These are phyloP conservation scores for Pandemis corylana DNA, from an alignment of 2,888 invertebrate species.

Conservation along the genomic window DNA sequence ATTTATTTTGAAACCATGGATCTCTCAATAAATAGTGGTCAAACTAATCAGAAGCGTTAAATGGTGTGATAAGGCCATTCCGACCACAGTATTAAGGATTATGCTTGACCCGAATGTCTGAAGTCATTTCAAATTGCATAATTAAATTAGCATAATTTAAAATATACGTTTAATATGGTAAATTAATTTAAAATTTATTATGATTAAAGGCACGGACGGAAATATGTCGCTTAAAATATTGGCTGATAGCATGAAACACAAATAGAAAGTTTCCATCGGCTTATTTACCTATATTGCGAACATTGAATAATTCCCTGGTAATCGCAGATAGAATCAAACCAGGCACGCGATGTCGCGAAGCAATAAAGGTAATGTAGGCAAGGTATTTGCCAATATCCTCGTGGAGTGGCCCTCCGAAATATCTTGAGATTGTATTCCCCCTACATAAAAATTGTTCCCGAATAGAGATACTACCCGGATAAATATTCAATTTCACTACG, in stretches of 20 bases:
- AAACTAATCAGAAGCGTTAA: constrained; percentile 13
- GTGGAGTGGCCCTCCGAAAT: constrained; percentile 83
- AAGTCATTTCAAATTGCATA: constrained; percentile 33
- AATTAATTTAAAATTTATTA: constrained; percentile 23
- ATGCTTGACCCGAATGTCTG: constrained; percentile 32
- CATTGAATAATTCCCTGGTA: constrained; percentile 60
- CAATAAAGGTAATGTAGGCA: constrained; percentile 84
- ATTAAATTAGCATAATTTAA: constrained; percentile 40
- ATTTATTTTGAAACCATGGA: not conserved
- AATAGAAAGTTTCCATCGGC: constrained; percentile 31
- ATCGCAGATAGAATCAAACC: constrained; percentile 75
- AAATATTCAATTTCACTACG: constrained; percentile 85
- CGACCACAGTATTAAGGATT: constrained; percentile 18
- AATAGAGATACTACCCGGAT: constrained; percentile 85
- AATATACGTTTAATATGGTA: constrained; percentile 26
- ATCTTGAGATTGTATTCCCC: constrained; percentile 83
- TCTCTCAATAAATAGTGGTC: constrained; percentile 17
- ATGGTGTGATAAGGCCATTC: not conserved
- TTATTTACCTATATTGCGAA: constrained; percentile 34
- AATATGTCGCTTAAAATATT: constrained; percentile 18
- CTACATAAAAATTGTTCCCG: constrained; percentile 84
- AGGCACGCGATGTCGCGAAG: constrained; percentile 76
- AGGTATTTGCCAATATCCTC: constrained; percentile 83
- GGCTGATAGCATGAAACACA: constrained; percentile 21
- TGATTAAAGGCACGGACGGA: constrained; percentile 20